A percentile compares a stretch with the other conserved stretches of the same genome.
Conservation (phyloP, 2,113 vertebrate species). For the Struthidea cinerea region DNA sequence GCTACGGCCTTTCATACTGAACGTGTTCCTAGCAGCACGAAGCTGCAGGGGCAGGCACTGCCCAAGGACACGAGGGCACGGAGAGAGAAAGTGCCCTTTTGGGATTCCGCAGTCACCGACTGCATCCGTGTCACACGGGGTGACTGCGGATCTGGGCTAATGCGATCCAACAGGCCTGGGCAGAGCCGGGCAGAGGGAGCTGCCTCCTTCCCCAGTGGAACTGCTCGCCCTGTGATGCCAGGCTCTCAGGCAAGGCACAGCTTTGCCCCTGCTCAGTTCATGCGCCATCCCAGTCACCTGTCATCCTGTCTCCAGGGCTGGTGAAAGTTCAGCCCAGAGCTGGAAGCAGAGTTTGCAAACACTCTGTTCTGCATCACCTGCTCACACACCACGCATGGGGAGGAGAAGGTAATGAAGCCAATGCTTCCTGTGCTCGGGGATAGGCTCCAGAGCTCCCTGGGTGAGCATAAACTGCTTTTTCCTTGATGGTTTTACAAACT, state of each 20-base stretch:
- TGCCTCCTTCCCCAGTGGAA: background rate
- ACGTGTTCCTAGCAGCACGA: fast-evolving
- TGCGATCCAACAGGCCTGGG: background rate
- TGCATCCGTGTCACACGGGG: fast-evolving
- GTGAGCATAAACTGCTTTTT: background rate
- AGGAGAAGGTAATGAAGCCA: background rate
- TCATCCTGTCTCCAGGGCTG: background rate
- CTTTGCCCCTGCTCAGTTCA: background rate
- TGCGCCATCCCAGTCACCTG: background rate
- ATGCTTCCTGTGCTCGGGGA: background rate
- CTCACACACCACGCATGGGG: fast-evolving
- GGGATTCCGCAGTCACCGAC: background rate
- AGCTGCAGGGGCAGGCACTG: background rate
- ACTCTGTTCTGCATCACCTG: background rate
- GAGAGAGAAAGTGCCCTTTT: background rate
- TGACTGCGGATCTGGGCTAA: background rate
- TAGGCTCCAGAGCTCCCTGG: background rate
- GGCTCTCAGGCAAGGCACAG: background rate
- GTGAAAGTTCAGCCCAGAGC: background rate
- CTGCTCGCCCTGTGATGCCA: fast-evolving
- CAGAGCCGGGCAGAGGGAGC: background rate
- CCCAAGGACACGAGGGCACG: fast-evolving
- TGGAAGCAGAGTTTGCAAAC: background rate
- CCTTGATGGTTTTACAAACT: background rate
- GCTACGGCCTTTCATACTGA: background rate